Base-by-base conservation (phyloP, 2,888 invertebrate species). In the Ectropis crepuscularia region DNA sequence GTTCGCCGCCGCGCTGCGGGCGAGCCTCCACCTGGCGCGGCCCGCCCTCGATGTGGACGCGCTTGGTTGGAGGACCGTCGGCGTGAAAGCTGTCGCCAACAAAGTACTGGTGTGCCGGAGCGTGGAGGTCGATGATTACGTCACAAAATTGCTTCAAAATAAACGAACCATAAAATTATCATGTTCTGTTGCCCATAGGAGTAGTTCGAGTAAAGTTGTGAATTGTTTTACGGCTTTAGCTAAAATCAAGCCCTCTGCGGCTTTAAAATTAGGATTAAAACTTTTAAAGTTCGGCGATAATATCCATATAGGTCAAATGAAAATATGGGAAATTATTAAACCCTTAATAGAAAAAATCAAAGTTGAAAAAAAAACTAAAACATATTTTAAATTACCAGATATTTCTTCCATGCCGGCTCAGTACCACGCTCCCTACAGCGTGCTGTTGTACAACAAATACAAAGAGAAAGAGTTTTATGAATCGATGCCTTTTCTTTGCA, bases 71-170 rank as follows among this genome's bases (percentile, higher is more conserved):
- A 67, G 65, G 10, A 51, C 66, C 54, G 58, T 79, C 36, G 87
- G 89, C 12, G 77, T 78, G 1, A 87, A 86, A 66, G 80, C 82
- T 16, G 67, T 87, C 0, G 79, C 83, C 0, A 86, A 85, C 53
- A 79, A 71, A 54, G 69, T 80, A 5, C 60, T 79, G 7, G 67
- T 70, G 38, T 84, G 83, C 58, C 79, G 77, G 38, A 57, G 57
- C 7, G 55, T 53, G 0, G 74, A 81, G 37, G 57, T 79, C 12
- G 73, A 78, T 6, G 59, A 57, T 0, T 66, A 80, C 48, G 62
- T 81, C 9, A 53, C 71, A 37, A 71, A 69, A 39, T 72, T 85
- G 49, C 62, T 83, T 2, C 51, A 70, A n/a, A 80, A 79, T 71
- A 74, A 71, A 7, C 74, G 75, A 5, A 82, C 86, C 0, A 65